phyloP scores from a whole-genome alignment of 2,113 vertebrate genomes.

The Litocranius walleri region DNA sequence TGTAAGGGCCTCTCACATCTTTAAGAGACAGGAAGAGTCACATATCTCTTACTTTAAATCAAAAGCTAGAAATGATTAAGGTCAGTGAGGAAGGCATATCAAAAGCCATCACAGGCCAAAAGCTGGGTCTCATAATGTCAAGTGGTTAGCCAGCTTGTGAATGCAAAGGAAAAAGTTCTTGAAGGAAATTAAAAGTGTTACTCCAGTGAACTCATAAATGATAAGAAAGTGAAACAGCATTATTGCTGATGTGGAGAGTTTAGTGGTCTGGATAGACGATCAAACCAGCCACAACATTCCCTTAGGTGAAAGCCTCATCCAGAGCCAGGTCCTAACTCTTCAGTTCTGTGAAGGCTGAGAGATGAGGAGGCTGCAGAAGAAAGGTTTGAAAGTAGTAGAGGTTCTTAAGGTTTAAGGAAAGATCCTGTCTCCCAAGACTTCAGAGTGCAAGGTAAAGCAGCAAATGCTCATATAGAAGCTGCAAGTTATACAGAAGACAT shows the following conservation, averaged over 20 bases:
- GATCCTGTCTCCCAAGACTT: background rate
- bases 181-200: background rate
- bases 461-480: background rate
- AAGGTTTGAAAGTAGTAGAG: background rate
- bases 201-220: background rate
- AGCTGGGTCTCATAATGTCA: background rate
- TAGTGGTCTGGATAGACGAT: background rate
- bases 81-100: background rate
- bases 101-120: background rate
- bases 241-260: background rate
- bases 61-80: background rate
- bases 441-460: background rate
- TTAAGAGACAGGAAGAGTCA: background rate
- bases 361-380: background rate
- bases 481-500: background rate
- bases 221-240: background rate
- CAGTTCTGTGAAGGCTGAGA: background rate
- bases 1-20: background rate
- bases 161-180: background rate
- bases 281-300: background rate
- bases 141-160: background rate
- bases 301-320: background rate
- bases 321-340: background rate
- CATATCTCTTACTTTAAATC: background rate
- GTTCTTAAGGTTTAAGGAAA: background rate